Evolutionary conservation across 2,797 vertebrate species (phyloP).

Genomic region (Numenius phaeopus): DNA sequence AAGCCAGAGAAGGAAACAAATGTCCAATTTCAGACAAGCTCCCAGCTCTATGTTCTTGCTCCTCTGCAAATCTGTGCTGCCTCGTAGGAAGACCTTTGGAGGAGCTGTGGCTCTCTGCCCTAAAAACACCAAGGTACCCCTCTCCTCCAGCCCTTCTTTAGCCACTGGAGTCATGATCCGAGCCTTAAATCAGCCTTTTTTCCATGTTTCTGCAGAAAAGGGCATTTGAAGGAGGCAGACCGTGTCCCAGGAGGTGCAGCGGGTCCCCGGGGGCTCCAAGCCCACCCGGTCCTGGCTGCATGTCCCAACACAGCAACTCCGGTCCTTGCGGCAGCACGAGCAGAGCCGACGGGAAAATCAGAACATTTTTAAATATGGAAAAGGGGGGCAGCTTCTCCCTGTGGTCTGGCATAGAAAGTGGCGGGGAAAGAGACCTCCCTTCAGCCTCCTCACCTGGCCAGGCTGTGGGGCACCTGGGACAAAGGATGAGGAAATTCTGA

Average conservation of each 20-base stretch:
- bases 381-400: background rate
- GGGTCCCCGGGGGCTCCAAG: background rate
- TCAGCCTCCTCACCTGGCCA: background rate
- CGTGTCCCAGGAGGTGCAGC: background rate
- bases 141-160: background rate
- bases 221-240: background rate
- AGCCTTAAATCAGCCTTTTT: background rate
- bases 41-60: background rate
- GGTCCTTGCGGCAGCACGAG: rapidly evolving
- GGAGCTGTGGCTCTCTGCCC: background rate
- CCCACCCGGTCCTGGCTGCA: too few relatives aligned
- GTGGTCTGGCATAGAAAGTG: rapidly evolving
- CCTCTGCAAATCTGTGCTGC: too few relatives aligned
- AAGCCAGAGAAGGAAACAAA: background rate
- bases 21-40: background rate
- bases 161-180: background rate
- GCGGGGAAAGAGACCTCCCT: too few relatives aligned
- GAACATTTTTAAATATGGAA: too few relatives aligned
- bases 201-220: too few relatives aligned
- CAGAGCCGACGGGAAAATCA: rapidly evolving
- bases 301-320: rapidly evolving
- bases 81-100: background rate
- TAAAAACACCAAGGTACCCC: rapidly evolving
- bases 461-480: background rate
- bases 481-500: background rate